Percentiles rank a stretch among this genome's conserved stretches.
phyloP scores from a whole-genome alignment of 2,797 vertebrate genomes.

The Taenioides sp. region DNA sequence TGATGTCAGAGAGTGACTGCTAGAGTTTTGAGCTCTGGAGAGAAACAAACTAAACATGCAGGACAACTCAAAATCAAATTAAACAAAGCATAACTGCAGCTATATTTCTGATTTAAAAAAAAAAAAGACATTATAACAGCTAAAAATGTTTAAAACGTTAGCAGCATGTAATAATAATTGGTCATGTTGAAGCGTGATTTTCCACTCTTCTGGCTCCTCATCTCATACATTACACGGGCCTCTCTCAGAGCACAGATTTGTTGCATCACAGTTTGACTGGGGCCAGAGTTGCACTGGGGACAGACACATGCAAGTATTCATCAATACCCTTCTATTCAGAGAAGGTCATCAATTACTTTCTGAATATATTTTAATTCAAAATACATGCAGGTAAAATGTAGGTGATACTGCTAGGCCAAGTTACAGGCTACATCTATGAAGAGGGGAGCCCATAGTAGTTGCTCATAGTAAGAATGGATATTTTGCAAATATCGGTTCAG shows the following conservation, averaged over 20 bases:
- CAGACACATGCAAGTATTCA: background rate
- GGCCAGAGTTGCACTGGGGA: background rate
- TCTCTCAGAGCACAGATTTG: background rate
- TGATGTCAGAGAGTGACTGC: no score
- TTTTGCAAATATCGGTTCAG: no score
- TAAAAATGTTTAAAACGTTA: no score
- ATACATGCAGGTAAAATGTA: no score
- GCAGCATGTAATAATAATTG: background rate
- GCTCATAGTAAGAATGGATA: no score
- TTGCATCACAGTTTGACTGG: background rate
- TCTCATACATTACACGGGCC: background rate
- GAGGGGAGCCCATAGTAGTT: no score
- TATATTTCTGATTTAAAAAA: background rate
- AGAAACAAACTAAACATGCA: background rate
- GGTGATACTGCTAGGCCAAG: no score
- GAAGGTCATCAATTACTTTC: no score
- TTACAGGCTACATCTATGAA: no score
- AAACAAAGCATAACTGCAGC: background rate
- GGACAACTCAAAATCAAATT: background rate
- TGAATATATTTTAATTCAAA: no score
- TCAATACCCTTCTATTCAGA: no score
- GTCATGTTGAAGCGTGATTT: background rate
- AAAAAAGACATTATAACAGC: background rate
- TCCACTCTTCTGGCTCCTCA: background rate
- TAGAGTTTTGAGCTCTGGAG: background rate